phyloP scores from a whole-genome alignment of 2,797 vertebrate species.

The Rhyacichthys aspro region DNA sequence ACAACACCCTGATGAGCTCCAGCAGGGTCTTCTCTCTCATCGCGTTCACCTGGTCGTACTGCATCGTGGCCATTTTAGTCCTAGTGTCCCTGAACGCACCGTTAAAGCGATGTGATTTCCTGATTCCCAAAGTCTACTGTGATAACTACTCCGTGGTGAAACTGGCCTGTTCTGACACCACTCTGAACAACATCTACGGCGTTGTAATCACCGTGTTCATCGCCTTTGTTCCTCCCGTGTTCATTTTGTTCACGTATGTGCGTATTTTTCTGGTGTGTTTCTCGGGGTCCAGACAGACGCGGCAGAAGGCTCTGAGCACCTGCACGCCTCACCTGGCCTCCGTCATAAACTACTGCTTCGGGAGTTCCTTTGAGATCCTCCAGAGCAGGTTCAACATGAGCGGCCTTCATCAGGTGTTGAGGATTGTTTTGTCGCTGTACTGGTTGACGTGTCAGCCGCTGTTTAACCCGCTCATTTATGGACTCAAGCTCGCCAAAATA shows the following conservation, averaged over 20 bases:
- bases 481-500: constrained; percentile 50
- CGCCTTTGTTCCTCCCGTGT: background rate
- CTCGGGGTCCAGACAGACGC: constrained; percentile 15
- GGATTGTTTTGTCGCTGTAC: constrained; percentile 44
- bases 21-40: constrained; percentile 8
- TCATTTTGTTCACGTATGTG: background rate
- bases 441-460: constrained; percentile 44
- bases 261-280: constrained; percentile 2
- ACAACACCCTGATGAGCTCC: constrained; percentile 27
- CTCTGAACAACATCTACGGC: constrained; percentile 9
- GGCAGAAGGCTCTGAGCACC: constrained; percentile 45
- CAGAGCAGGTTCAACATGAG: constrained; percentile 48
- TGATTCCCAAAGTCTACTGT: constrained; percentile 42
- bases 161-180: constrained; percentile 17
- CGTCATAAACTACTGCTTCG: constrained; percentile 44
- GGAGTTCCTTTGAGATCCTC: constrained; percentile 40
- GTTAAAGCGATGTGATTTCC: constrained; percentile 35
- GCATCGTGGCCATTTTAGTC: background rate
- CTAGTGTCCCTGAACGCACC: constrained; percentile 4
- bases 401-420: background rate
- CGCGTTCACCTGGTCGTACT: background rate
- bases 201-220: background rate
- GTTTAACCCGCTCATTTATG: constrained; percentile 52
- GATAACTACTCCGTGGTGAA: constrained; percentile 19
- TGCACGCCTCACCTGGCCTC: constrained; percentile 53